These are phyloP conservation scores for Elysia crispata DNA, from an alignment of 2,888 invertebrate species.

Conservation along the genomic window DNA sequence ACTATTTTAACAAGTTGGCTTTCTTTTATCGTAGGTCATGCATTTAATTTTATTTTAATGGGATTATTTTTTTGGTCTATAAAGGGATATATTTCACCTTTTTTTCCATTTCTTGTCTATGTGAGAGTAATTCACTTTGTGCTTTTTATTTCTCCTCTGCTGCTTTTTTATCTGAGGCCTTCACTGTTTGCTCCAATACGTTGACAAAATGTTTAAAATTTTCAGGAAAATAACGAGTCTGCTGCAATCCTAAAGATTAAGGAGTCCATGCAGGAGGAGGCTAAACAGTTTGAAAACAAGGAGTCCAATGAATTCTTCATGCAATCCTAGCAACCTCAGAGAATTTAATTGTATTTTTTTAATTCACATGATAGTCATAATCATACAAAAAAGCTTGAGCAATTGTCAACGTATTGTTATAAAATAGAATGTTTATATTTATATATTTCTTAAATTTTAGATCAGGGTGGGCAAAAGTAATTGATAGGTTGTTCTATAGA, in stretches of 20 bases:
- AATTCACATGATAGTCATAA: background rate
- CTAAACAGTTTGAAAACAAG: constrained; percentile 86
- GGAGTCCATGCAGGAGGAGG: constrained; percentile 99
- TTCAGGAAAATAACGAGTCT: constrained; percentile 89
- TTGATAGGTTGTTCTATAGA: no score
- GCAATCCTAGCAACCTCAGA: constrained; percentile 62
- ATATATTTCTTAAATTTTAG: no score
- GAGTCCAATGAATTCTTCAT: constrained; percentile 70
- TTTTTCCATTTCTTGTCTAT: constrained; percentile 44
- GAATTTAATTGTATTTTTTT: background rate
- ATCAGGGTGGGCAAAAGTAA: no score
- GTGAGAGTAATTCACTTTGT: no score
- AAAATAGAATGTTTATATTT: no score
- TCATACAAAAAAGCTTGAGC: background rate
- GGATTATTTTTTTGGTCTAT: no score
- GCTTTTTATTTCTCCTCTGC: no score
- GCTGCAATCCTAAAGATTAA: constrained; percentile 99
- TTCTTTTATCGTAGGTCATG: no score
- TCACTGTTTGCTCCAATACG: background rate
- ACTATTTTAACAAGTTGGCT: no score
- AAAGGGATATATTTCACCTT: constrained; percentile 25
- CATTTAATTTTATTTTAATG: no score
- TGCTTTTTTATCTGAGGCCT: no score
- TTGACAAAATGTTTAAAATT: constrained; percentile 53
- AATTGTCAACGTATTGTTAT: no score